phyloP scores from a whole-genome alignment of 1,140 invertebrate species.

The Marisa cornuarietis region DNA sequence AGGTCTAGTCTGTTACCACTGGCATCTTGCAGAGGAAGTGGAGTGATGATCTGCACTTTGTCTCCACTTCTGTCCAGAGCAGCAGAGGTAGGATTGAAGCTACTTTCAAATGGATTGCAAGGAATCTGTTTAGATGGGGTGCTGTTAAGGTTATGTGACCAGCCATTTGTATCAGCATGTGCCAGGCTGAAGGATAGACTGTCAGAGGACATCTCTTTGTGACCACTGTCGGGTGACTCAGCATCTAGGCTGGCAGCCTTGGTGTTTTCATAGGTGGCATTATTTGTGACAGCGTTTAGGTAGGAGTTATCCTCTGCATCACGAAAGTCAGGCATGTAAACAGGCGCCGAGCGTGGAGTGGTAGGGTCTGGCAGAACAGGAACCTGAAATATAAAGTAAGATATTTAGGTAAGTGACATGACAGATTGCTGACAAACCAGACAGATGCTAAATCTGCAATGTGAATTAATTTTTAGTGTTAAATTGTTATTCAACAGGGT shows the following conservation, averaged over 20 bases:
- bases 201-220: conserved; percentile 59
- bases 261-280: conserved; percentile 40
- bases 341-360: conserved; percentile 47
- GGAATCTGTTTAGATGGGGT: conserved; percentile 16
- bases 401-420: neutral
- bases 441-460: neutral
- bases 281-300: conserved; percentile 33
- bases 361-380: conserved; percentile 51
- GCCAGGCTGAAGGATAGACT: conserved; percentile 43
- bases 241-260: conserved; percentile 44
- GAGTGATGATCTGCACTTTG: conserved; percentile 45
- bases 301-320: conserved; percentile 39
- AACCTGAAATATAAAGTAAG: conserved; percentile 35
- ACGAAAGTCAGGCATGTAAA: conserved; percentile 45
- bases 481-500: neutral
- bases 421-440: neutral
- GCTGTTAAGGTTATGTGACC: neutral
- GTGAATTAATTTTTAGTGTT: neutral
- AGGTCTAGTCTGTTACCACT: conserved; percentile 49
- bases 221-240: conserved; percentile 59
- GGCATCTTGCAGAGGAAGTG: conserved; percentile 46
- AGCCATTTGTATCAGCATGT: conserved; percentile 1
- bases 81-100: conserved; percentile 7
- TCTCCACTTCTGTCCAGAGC: conserved; percentile 17
- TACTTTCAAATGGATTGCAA: conserved; percentile 37